phyloP scores from a whole-genome alignment of 1,140 invertebrate species.

The Euschistus heros region DNA sequence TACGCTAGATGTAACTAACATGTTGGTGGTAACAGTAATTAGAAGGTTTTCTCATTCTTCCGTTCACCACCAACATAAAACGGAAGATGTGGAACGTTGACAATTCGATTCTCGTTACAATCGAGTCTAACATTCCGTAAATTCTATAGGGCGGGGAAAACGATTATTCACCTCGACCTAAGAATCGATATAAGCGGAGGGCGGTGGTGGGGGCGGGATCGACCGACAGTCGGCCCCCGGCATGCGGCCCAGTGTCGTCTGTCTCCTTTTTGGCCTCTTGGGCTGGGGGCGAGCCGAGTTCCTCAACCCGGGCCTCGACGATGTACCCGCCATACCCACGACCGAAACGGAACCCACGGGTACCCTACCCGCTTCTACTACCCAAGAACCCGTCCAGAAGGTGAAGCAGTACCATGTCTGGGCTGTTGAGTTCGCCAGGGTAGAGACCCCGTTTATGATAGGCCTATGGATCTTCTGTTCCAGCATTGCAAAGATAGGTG shows the following conservation, averaged over 20 bases:
- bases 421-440: conserved; percentile 72
- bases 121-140: background rate
- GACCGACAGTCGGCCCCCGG: conserved; percentile 10
- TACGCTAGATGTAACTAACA: no score
- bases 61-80: no score
- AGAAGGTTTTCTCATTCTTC: no score
- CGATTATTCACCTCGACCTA: background rate
- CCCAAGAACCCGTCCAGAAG: conserved; percentile 9
- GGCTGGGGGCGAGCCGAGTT: conserved; percentile 6
- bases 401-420: conserved; percentile 55
- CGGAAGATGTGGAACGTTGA: no score
- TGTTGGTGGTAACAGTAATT: no score
- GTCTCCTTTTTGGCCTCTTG: background rate
- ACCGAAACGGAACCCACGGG: background rate
- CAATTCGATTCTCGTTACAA: background rate
- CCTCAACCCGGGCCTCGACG: conserved; percentile 15
- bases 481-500: conserved; percentile 89
- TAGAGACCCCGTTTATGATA: conserved; percentile 86
- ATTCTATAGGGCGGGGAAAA: background rate
- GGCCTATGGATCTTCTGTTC: conserved; percentile 90
- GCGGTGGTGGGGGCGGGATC: conserved; percentile 12
- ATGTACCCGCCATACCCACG: background rate
- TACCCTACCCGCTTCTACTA: no score
- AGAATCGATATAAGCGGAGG: background rate
- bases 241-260: background rate